Evolutionary conservation across 2,888 invertebrate species (phyloP), one percentile per base, ranked within the genome.

Genomic region (Apocheima hispidaria): DNA sequence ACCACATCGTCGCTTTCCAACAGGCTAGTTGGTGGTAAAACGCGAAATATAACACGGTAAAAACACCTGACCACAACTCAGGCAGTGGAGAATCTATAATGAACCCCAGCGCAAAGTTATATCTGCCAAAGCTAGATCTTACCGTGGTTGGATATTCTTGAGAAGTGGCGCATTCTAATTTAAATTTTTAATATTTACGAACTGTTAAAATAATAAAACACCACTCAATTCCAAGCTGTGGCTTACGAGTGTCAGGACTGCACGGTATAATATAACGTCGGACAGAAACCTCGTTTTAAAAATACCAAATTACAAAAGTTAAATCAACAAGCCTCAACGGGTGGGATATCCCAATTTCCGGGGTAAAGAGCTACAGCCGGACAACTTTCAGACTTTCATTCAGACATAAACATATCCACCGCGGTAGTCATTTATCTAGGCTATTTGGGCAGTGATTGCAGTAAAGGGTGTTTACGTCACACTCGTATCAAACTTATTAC

Each of bases 281-380:
- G 53, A 49, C 60, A 54, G 44, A 58, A 59, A 63, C 59, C 56
- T 65, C 58, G 50, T 61, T 62, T 63, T 40, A 61, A 62, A 57
- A 61, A 56, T 51, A 56, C 59, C 51, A 63, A 56, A 66, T 68
- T 68, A 65, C 61, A 61, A 66, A 69, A 66, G 63, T 63, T 63
- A 33, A 57, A 53, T 57, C 53, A 41, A 58, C 53, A 35, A 57
- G 54, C 60, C 66, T 60, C 68, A 58, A 50, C 60, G 66, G 65
- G n/a, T 48, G 41, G 43, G 44, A 60, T 66, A 51, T 63, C 48
- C 61, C 60, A 66, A 65, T 69, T 67, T 65, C 61, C 61, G 58
- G 54, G 58, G 48, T 60, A 63, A 65, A 60, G 56, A 52, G 54
- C 44, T 63, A 51, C 63, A 54, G 54, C 58, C 48, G 60, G 52